A percentile compares a stretch with the other conserved stretches of the same genome.
Conservation (phyloP, 2,797 vertebrate genomes). For the Gephyroberyx darwinii region DNA sequence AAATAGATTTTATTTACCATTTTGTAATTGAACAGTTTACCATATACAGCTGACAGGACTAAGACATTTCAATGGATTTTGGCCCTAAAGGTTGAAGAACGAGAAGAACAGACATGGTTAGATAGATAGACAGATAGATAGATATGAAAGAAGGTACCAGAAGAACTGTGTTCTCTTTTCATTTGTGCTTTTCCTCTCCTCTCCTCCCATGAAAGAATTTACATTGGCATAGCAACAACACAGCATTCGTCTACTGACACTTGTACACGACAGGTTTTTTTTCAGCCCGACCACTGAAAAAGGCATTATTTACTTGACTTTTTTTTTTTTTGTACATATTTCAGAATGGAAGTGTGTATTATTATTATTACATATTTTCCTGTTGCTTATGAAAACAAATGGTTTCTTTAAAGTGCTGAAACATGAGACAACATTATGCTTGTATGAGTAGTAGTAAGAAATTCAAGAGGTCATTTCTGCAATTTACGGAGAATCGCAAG, state of each 20-base stretch:
- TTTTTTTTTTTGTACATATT: slow-evolving; percentile 14
- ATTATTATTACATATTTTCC: slow-evolving; percentile 24
- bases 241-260: slow-evolving; percentile 41
- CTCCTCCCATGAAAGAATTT: slow-evolving; percentile 54
- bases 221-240: slow-evolving; percentile 64
- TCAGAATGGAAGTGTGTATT: slow-evolving; percentile 41
- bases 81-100: slow-evolving; percentile 82
- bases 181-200: slow-evolving; percentile 75
- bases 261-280: slow-evolving; percentile 42
- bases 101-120: slow-evolving; percentile 79
- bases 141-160: slow-evolving; percentile 76
- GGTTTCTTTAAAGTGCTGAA: slow-evolving; percentile 77
- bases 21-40: slow-evolving; percentile 87
- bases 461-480: slow-evolving; percentile 69
- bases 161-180: slow-evolving; percentile 72
- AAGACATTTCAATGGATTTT: slow-evolving; percentile 85
- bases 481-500: slow-evolving; percentile 56
- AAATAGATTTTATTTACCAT: slow-evolving; percentile 90
- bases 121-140: slow-evolving; percentile 74
- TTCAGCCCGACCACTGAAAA: slow-evolving; percentile 53
- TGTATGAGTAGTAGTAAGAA: slow-evolving; percentile 67
- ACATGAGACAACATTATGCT: slow-evolving; percentile 62
- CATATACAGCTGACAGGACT: slow-evolving; percentile 85
- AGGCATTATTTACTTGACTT: slow-evolving; percentile 37
- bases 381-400: slow-evolving; percentile 66